These are phyloP conservation scores for Orthosia gothica DNA, from an alignment of 2,888 invertebrate genomes.

Conservation along the genomic window DNA sequence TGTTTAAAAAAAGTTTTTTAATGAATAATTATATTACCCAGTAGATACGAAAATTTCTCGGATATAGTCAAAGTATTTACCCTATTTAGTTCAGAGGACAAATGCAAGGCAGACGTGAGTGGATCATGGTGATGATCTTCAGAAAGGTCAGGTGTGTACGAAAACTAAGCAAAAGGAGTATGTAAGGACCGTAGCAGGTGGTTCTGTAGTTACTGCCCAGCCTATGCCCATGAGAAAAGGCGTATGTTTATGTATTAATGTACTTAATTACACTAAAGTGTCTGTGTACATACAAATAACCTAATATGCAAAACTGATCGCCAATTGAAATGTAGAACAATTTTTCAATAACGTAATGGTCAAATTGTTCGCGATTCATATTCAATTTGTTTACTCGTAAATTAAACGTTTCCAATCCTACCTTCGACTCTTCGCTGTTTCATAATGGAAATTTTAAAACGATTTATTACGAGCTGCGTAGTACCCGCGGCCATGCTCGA, in stretches of 20 bases:
- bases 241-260: too few species aligned
- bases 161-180: too few species aligned
- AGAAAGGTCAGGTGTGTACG: too few species aligned
- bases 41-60: too few species aligned
- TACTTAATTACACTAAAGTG: too few species aligned
- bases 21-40: too few species aligned
- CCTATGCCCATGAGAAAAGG: too few species aligned
- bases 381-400: conserved; percentile 33
- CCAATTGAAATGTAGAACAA: conserved; percentile 6
- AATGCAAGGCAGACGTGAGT: too few species aligned
- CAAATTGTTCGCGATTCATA: conserved; percentile 28
- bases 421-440: conserved; percentile 24
- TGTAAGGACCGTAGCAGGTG: too few species aligned
- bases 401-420: conserved; percentile 48
- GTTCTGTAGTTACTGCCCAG: too few species aligned
- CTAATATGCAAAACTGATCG: conserved; percentile 4
- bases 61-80: neutral
- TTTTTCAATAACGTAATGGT: conserved; percentile 24
- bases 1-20: too few species aligned
- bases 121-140: too few species aligned
- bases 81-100: neutral
- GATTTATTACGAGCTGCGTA: conserved; percentile 44
- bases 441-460: conserved; percentile 50
- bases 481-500: conserved; percentile 17
- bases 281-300: neutral